Evolutionary conservation across 2,797 vertebrate genomes (phyloP), one percentile per base, ranked within the genome.

Genomic region (Sandelia bainsii): DNA sequence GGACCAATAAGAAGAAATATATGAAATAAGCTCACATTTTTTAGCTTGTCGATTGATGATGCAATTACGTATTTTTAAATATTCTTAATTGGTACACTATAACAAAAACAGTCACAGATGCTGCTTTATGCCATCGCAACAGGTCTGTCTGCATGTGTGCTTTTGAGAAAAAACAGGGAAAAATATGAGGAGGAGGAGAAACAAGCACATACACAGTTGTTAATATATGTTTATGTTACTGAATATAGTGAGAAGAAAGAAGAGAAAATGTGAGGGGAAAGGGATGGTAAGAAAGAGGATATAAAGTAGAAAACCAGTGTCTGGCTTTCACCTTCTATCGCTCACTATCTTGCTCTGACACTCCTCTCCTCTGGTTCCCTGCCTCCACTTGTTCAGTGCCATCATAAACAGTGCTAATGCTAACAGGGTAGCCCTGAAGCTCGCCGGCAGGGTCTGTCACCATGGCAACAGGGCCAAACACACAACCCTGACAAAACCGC

Each of bases 381-480:
- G 71, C 58, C 53, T 52, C 62, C 37, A 62, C 77, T 46, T 16
- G 46, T 44, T 64, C 51, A 1, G 16, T 73, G 89, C 88, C 88
- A 90, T 83, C 81, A 84, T 64, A 89, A 89, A 91, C 87, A 88
- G 70, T 8, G 22, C 79, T 85, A 80, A 89, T 70, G 90, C 82
- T 91, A 84, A 88, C 79, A 79, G 72, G 89, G 83, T 69, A 86
- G 77, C 82, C 72, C 82, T 39, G 45, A 57, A 81, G 82, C 79
- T 71, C 58, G 75, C 66, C 85, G 87, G 70, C 82, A 58, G 79
- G 79, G 75, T 86, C 84, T 63, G 87, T 89, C 77, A n/a, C 86
- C 68, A 16, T 86, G 83, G 84, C 68, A 87, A 91, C 89, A 13
- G 58, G 71, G 75, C 79, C 86, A 93, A 93, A 93, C 85, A 92